These are phyloP conservation scores for Drosophila affinis DNA, from an alignment of 2,888 invertebrate species.

Conservation along the genomic window DNA sequence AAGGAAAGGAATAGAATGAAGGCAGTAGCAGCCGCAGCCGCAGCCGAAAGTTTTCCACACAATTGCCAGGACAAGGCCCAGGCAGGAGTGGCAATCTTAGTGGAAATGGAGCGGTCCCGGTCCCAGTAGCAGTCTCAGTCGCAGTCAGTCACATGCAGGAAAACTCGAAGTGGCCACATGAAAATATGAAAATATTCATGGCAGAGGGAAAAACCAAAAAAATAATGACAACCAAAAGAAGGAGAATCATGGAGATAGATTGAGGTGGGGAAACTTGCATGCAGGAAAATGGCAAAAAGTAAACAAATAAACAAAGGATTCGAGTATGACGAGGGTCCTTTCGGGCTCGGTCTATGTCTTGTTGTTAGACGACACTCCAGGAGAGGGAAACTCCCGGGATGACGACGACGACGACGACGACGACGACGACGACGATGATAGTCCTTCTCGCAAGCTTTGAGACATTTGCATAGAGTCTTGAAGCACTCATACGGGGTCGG, in stretches of 20 bases:
- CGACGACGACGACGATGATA: constrained; percentile 15
- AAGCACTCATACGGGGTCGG: constrained; percentile 31
- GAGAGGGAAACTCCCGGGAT: constrained; percentile 22
- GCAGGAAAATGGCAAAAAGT: constrained; percentile 75
- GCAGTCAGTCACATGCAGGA: constrained; percentile 52
- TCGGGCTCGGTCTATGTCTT: constrained; percentile 25
- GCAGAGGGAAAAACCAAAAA: constrained; percentile 23
- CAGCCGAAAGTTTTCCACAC: constrained; percentile 63
- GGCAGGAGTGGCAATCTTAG: constrained; percentile 19
- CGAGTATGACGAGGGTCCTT: constrained; percentile 22
- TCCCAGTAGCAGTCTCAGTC: constrained; percentile 13
- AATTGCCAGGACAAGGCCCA: constrained; percentile 68
- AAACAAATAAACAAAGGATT: constrained; percentile 72
- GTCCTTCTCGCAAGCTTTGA: constrained; percentile 51
- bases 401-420: constrained; percentile 1
- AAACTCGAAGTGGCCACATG: constrained; percentile 42
- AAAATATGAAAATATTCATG: constrained; percentile 77
- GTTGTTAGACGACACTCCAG: constrained; percentile 42
- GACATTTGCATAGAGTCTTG: constrained; percentile 63
- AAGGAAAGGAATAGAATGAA: not conserved
- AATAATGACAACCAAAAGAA: constrained; percentile 30
- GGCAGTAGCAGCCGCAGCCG: constrained; percentile 34
- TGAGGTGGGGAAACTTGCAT: constrained; percentile 51
- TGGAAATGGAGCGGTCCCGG: not conserved
- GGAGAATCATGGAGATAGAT: constrained; percentile 33